Base-by-base conservation (phyloP, 2,797 vertebrate species). In the Chelon auratus region DNA sequence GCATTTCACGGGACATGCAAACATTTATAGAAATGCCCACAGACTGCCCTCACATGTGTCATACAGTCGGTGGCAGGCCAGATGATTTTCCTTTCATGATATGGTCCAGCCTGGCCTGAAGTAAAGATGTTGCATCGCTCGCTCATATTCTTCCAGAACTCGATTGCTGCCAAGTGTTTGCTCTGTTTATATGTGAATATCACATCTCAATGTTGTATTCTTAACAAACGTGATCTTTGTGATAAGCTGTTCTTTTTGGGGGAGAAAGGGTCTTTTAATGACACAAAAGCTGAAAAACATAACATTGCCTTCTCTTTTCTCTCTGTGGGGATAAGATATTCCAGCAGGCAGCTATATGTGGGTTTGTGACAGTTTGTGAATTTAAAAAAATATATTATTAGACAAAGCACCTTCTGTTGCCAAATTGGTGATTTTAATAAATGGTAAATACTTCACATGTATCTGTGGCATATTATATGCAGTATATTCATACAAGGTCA, bases 341-440 rank as follows among this genome's bases (percentile, higher is more conserved):
- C 89, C 88, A 91, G 84, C 87, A 86, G 91, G 91, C 91, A 93
- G 91, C 91, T 93, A 92, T 68, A 82, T 88, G 85, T 89, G 66
- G 84, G 73, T 87, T 82, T 87, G 85, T 89, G 80, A 90, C 77
- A 64, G 75, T 87, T 89, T 86, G 80, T 83, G 78, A 82, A 75
- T 10, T 62, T 37, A n/a, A 47, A 60, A 68, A 68, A 68, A 60
- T 40, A 66, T 13, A 50, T 67, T 59, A 72, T 75, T 60, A 68
- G 81, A 90, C 68, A 82, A 87, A 91, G 84, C 88, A 91, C 87
- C 86, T 92, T 93, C 84, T 84, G 80, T 90, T 83, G 81, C 78
- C 81, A 71, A 80, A 83, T 63, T 66, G 67, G 75, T 83, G 48
- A 82, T 88, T 65, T 68, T 53, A 54, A 80, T 67, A 58, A 71